Base-by-base conservation (phyloP, 1,140 invertebrate species). In the Drosophila tropicalis region DNA sequence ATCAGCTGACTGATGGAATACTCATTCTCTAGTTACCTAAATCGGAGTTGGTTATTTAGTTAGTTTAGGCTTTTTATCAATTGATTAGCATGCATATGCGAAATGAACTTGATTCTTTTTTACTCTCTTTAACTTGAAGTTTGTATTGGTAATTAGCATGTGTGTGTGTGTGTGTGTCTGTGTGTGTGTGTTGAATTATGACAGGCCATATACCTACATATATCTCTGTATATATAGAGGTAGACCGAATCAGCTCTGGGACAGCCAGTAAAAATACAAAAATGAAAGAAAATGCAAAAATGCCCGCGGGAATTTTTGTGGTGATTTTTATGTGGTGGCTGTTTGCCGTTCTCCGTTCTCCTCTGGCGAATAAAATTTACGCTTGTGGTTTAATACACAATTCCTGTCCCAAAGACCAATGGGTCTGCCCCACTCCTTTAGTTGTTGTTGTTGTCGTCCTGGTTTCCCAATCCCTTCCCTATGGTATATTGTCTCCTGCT, bases 321-420 rank as follows among this genome's bases (percentile, higher is more conserved):
- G 75, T 82, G 72, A 76, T 83, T 83, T 83, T 79, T 57, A 69
- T 81, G 68, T 74, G 64, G 44, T 67, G 19, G 32, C 34, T 61
- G 60, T 29, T 29, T 29, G 17, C 44, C 47, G 56, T 72, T 51
- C n/a, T n/a, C n/a, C n/a, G n/a, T n/a, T n/a, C n/a, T n/a, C 41
- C 67, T 61, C 62, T 67, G 81, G 54, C 62, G 70, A 75, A 86
- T 90, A 90, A 29, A 90, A 90, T 90, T 90, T 75, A 72, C 86
- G 76, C 76, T 71, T 90, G 87, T 78, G 87, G 87, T 83, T 90
- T 86, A 86, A 85, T 77, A 74, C 79, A 67, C 81, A 51, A 84
- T 71, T 70, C 70, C 70, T 62, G 66, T 61, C 12, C 29, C 25
- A 47, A 29, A 54, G 34, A 36, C 39, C 60, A 7, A 65, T 12